Evolutionary conservation across 2,888 invertebrate species (phyloP).

Genomic region (Monopis laevigella): DNA sequence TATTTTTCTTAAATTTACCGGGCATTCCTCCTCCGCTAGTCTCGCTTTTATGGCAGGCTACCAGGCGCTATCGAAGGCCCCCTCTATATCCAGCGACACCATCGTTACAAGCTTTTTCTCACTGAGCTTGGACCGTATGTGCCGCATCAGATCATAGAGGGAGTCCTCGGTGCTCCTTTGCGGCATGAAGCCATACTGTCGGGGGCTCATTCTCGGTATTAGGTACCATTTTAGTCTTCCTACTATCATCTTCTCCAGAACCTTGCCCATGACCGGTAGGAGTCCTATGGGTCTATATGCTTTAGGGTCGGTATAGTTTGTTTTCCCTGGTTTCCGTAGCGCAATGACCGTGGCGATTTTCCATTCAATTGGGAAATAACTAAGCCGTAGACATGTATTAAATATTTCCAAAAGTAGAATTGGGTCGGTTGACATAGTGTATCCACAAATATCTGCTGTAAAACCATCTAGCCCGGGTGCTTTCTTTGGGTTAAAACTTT

Average conservation of each 20-base stretch:
- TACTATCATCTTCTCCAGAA: slow-evolving; percentile 17
- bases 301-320: slow-evolving; percentile 9
- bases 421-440: not conserved
- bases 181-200: slow-evolving; percentile 20
- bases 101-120: slow-evolving; percentile 13
- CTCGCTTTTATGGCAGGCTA: slow-evolving; percentile 21
- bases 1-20: slow-evolving; percentile 12
- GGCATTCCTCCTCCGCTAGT: slow-evolving; percentile 17
- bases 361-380: slow-evolving; percentile 15
- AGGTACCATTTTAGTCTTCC: slow-evolving; percentile 16
- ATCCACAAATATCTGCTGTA: slow-evolving; percentile 16
- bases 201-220: slow-evolving; percentile 12
- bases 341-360: slow-evolving; percentile 15
- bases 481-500: slow-evolving; percentile 17
- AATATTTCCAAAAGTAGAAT: slow-evolving; percentile 2
- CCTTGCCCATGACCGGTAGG: slow-evolving; percentile 13
- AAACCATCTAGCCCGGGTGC: slow-evolving; percentile 18
- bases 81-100: slow-evolving; percentile 22
- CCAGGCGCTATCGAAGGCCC: slow-evolving; percentile 27
- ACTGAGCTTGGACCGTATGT: slow-evolving; percentile 5
- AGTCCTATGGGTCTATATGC: slow-evolving; percentile 18
- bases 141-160: slow-evolving; percentile 17
- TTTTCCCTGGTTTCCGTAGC: slow-evolving; percentile 14
- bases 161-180: slow-evolving; percentile 19
- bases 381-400: slow-evolving; percentile 13